These are phyloP conservation scores for Hemistola chrysoprasaria DNA, from an alignment of 2,888 invertebrate species.

Conservation along the genomic window DNA sequence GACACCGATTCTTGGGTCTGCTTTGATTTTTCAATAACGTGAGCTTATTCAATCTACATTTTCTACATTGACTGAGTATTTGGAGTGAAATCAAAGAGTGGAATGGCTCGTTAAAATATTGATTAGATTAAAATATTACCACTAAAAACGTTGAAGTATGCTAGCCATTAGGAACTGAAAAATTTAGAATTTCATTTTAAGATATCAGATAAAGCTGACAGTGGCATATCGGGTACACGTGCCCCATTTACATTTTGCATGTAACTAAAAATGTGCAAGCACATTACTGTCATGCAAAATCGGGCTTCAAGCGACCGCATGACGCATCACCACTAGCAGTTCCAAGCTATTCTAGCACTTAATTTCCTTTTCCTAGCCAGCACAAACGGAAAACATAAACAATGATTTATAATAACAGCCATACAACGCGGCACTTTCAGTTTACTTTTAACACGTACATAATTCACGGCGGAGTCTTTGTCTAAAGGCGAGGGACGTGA, in stretches of 20 bases:
- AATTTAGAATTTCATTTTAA: too few relatives aligned
- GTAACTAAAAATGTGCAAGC: slow-evolving; percentile 37
- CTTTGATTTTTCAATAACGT: slow-evolving; percentile 44
- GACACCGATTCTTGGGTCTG: slow-evolving; percentile 39
- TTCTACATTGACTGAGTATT: not conserved
- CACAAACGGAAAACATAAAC: slow-evolving; percentile 82
- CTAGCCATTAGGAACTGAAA: too few relatives aligned
- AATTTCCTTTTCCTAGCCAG: slow-evolving; percentile 64
- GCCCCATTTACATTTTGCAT: slow-evolving; percentile 40
- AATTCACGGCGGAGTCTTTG: slow-evolving; percentile 80
- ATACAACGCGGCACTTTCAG: slow-evolving; percentile 80
- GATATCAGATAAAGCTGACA: slow-evolving; percentile 23
- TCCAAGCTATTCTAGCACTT: slow-evolving; percentile 72
- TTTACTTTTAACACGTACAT: slow-evolving; percentile 83
- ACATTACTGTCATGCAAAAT: slow-evolving; percentile 37
- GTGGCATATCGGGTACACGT: slow-evolving; percentile 21
- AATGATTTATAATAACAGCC: slow-evolving; percentile 82
- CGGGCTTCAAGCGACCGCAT: slow-evolving; percentile 49
- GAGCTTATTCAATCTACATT: slow-evolving; percentile 35
- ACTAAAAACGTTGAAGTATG: too few relatives aligned
- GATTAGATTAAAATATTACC: too few relatives aligned
- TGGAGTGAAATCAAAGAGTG: too few relatives aligned
- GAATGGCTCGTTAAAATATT: too few relatives aligned
- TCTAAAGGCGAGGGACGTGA: slow-evolving; percentile 80
- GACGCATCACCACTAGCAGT: slow-evolving; percentile 58